Evolutionary conservation across 2,888 invertebrate genomes (phyloP), one percentile per base, ranked within the genome.

Genomic region (Abscondita cerata): DNA sequence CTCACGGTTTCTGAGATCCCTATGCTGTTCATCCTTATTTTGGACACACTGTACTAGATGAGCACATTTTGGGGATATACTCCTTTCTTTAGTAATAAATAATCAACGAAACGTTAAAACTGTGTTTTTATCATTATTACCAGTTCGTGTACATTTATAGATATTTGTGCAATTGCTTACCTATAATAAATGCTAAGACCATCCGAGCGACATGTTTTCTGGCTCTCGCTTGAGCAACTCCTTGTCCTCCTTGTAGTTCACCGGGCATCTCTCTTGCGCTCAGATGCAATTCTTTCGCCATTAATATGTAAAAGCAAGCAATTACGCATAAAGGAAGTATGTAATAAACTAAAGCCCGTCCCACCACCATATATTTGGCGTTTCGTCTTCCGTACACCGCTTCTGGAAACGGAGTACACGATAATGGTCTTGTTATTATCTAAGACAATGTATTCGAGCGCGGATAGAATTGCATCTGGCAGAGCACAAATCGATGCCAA

Each of bases 301-400:
- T 97, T 70, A 95, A 81, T 36, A 90, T 84, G 83, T 97, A 96
- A 83, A 25, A 25, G 53, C 89, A 83, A 0, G 90, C 90, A 72
- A 96, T 96, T 64, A 95, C 87, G n/a, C 87, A 81, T 70, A 96
- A 81, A 0, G 96, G 96, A 36, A 96, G 82, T 1, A 92, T 87
- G 81, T 96, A 96, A 83, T 94, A 95, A 53, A 95, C 83, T 55
- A 95, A 81, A 59, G 87, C 85, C 70, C 83, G 84, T 38, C 79
- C 73, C 0, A 75, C 73, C 6, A 78, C 75, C 65, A 75, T 78
- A 71, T 81, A 89, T 85, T 86, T 86, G 11, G 84, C 82, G 77
- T 89, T 89, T 1, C 75, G n/a, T n/a, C 78, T 73, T 33, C 75
- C 71, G 64, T 80, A 79, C n/a, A 76, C 71, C 61, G 83, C 81